Evolutionary conservation across 2,797 vertebrate species (phyloP).

Genomic region (Gymnothorax javanicus): DNA sequence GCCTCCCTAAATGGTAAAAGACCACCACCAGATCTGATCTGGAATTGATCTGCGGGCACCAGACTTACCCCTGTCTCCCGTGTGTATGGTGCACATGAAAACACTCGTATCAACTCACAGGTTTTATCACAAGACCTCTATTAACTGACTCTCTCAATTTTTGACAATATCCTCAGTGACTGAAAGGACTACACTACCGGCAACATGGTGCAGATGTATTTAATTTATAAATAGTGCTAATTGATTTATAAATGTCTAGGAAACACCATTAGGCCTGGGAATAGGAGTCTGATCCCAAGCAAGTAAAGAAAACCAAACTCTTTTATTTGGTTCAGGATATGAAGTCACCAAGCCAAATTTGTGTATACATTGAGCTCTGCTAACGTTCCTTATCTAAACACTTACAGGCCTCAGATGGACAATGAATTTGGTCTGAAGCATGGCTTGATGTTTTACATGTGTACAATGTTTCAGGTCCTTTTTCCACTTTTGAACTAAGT

Average conservation of each 20-base stretch:
- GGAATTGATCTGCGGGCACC: neutral
- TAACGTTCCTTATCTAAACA: neutral
- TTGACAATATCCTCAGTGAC: neutral
- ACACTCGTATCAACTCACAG: neutral
- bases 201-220: neutral
- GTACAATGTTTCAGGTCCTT: neutral
- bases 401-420: neutral
- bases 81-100: neutral
- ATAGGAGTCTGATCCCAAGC: neutral
- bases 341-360: neutral
- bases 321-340: neutral
- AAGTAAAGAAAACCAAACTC: neutral
- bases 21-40: neutral
- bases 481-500: neutral
- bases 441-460: slow-evolving; percentile 5
- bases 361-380: neutral
- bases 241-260: neutral
- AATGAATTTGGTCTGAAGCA: neutral
- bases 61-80: neutral
- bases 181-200: neutral
- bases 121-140: neutral
- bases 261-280: neutral
- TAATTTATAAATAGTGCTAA: neutral
- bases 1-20: neutral
- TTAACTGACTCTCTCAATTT: neutral